Conservation (phyloP, 2,888 invertebrate genomes). For the Chloromyia formosa region DNA sequence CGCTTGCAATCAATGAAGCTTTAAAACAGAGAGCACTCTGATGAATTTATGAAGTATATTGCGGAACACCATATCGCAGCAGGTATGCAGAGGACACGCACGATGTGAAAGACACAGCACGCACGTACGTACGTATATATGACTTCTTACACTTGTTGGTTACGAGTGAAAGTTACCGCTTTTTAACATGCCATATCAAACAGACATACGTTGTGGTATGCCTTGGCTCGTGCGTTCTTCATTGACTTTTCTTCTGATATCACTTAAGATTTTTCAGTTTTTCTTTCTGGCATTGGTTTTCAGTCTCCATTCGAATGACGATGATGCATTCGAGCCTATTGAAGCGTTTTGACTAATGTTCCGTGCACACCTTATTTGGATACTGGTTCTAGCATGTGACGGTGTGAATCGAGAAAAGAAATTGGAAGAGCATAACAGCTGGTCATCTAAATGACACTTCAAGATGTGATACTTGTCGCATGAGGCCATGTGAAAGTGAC, state of each 20-base stretch:
- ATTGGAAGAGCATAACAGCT: no score
- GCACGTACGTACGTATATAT: background rate
- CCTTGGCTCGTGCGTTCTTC: conserved; percentile 14
- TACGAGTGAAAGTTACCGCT: conserved; percentile 2
- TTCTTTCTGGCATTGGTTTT: background rate
- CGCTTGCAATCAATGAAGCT: background rate
- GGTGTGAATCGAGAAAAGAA: no score
- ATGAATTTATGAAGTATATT: no score
- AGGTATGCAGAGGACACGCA: no score
- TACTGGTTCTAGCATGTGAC: no score
- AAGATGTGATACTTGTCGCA: no score
- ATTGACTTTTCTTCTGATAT: conserved; percentile 16
- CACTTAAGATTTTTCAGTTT: conserved; percentile 14
- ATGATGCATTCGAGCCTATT: background rate
- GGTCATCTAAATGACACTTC: no score
- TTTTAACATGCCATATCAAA: background rate
- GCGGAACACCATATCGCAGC: no score
- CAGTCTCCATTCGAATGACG: background rate
- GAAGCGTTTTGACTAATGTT: background rate
- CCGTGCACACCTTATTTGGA: no score
- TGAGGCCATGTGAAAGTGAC: no score
- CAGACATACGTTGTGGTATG: background rate
- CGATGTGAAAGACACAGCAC: background rate
- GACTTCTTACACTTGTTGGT: background rate
- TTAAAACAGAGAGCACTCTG: no score